phyloP scores from a whole-genome alignment of 2,888 invertebrate genomes.

The Erebia aethiops region DNA sequence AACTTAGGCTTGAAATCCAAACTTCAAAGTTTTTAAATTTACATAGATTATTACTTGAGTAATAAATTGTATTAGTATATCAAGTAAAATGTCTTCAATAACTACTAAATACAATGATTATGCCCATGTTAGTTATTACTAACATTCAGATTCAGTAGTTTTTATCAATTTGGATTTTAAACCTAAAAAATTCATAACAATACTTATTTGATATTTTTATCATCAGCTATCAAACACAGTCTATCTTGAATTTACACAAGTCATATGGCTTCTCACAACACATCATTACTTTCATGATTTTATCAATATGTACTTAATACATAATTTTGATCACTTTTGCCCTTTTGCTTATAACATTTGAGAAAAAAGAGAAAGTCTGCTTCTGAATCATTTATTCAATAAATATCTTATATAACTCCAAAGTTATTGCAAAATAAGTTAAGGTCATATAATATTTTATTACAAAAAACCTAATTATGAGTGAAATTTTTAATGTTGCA shows the following conservation, averaged over 20 bases:
- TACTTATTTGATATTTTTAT: slow-evolving; percentile 2
- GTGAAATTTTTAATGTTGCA: not conserved
- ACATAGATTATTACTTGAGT: not conserved
- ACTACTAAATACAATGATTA: no score
- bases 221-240: not conserved
- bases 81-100: no score
- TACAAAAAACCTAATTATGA: not conserved
- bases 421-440: not conserved
- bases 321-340: not conserved
- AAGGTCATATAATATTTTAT: not conserved
- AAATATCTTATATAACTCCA: not conserved
- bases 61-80: not conserved
- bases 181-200: not conserved
- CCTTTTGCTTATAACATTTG: not conserved
- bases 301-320: not conserved
- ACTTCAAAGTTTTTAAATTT: not conserved
- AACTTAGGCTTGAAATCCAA: slow-evolving; percentile 22
- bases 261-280: not conserved
- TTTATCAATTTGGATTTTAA: slow-evolving; percentile 6
- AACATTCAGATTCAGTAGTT: not conserved
- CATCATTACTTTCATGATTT: not conserved
- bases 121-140: no score
- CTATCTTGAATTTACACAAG: not conserved
- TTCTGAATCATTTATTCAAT: not conserved
- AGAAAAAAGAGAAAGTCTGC: not conserved